phyloP scores from a whole-genome alignment of 2,797 vertebrate species.

The Myiotriccus ornatus region DNA sequence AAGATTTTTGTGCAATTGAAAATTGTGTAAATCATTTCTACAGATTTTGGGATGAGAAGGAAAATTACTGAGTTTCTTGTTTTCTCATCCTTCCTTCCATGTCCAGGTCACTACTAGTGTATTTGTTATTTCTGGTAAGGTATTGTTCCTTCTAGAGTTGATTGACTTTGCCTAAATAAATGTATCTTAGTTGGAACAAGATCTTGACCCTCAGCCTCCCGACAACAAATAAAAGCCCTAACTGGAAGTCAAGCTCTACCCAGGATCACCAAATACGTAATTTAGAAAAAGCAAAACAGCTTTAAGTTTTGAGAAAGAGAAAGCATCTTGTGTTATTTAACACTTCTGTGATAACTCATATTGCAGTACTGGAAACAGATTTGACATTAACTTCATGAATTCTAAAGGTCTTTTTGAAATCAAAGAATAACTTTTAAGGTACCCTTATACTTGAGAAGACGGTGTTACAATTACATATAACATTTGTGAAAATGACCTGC shows the following conservation, averaged over 20 bases:
- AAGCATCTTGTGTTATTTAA: not conserved
- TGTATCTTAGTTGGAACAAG: not conserved
- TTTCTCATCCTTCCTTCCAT: not conserved
- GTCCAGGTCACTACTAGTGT: not conserved
- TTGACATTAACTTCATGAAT: not conserved
- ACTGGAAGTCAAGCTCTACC: not conserved
- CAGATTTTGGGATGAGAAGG: not conserved
- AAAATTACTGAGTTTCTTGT: not conserved
- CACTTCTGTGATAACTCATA: not conserved
- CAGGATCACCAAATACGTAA: not conserved
- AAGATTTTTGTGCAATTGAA: not conserved
- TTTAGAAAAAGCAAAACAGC: not conserved
- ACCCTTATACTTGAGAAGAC: not conserved
- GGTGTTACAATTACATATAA: not conserved
- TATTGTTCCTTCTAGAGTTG: not conserved
- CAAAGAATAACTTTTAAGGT: not conserved
- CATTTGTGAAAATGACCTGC: not conserved
- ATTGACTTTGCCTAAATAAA: not conserved
- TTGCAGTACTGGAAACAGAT: not conserved
- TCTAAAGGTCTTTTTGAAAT: not conserved
- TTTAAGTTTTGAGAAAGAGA: not conserved
- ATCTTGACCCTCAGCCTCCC: not conserved
- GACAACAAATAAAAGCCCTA: not conserved
- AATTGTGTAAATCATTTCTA: rapidly evolving
- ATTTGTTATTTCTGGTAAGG: not conserved